Base-by-base conservation (phyloP, 2,888 invertebrate species). In the Drosophila infuscata region DNA sequence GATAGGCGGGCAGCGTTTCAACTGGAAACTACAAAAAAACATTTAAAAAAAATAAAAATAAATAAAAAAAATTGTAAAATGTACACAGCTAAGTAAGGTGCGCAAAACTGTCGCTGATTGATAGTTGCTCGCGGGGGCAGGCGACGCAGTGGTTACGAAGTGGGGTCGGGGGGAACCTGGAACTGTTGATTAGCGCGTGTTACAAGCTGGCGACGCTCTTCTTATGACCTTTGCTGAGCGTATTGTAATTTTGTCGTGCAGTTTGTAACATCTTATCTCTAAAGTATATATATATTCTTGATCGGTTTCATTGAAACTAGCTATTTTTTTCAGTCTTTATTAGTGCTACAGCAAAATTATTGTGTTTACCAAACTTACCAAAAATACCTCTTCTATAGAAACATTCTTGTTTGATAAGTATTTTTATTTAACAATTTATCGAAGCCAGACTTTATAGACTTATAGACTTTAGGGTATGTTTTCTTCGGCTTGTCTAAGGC, bases 121-220 rank as follows among this genome's bases (percentile, higher is more conserved):
- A 85, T 85, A 82, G 82, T 79, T 79, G 63, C 58, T 63, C 46
- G 41, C 54, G 46, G 20, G 17, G 32, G 46, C 41, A 49, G 30
- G 46, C 12, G 66, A 53, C 36, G 43, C 64, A 51, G 66, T 48
- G n/a, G 7, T 15, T 46, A 4, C 20, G 7, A 20, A 5, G 30
- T n/a, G 56, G 41, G 35, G 15, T 3, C 6, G n/a, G 49, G 59
- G 63, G 9, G 20, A 29, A 43, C 8, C 38, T 38, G 57, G 20
- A 67, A 64, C 61, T 59, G 70, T 62, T 84, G 84, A 89, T 89
- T 89, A 87, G 84, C 88, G 84, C 87, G 84, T 89, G 89, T 81
- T 84, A 76, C 81, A 83, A 81, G 61, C 66, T 57, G 67, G 29
- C 59, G 59, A n/a, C 57, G 57, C 51, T 68, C 71, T 53, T 53